A percentile compares a stretch with the other conserved stretches of the same genome.
Conservation (phyloP, 1,140 invertebrate species). For the Anoplolepis gracilipes region DNA sequence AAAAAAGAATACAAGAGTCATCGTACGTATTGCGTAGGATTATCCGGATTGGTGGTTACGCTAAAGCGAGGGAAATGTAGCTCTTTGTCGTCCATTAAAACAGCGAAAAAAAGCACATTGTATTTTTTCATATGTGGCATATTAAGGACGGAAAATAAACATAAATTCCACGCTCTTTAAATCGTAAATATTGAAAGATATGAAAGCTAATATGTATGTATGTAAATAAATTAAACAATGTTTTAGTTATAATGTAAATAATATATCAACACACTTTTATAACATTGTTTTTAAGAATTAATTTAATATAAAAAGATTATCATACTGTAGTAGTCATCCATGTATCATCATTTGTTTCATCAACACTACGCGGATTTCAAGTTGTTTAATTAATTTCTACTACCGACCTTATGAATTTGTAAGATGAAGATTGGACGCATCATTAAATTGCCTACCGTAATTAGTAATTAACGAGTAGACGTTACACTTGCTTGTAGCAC, state of each 20-base stretch:
- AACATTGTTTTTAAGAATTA: neutral
- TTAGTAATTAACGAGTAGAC: slow-evolving; percentile 57
- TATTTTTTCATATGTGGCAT: neutral
- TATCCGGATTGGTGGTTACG: slow-evolving; percentile 58
- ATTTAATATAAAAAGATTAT: neutral
- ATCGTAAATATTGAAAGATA: neutral
- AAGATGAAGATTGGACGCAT: slow-evolving; percentile 31
- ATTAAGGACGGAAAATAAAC: neutral
- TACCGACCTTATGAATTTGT: slow-evolving; percentile 6
- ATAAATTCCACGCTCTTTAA: neutral
- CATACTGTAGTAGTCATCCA: no score
- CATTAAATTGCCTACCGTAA: slow-evolving; percentile 53
- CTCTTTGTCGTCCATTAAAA: neutral
- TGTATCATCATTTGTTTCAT: neutral
- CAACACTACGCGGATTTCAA: slow-evolving; percentile 9
- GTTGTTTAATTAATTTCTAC: slow-evolving; percentile 48
- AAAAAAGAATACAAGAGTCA: slow-evolving; percentile 54
- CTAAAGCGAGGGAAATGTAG: neutral
- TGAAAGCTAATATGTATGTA: neutral
- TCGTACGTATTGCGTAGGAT: slow-evolving; percentile 48
- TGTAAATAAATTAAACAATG: neutral
- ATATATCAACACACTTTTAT: neutral
- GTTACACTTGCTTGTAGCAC: slow-evolving; percentile 15
- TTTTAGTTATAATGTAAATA: no score
- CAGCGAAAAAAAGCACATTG: neutral